phyloP scores from a whole-genome alignment of 1,140 invertebrate genomes.

The Epicauta chinensis region DNA sequence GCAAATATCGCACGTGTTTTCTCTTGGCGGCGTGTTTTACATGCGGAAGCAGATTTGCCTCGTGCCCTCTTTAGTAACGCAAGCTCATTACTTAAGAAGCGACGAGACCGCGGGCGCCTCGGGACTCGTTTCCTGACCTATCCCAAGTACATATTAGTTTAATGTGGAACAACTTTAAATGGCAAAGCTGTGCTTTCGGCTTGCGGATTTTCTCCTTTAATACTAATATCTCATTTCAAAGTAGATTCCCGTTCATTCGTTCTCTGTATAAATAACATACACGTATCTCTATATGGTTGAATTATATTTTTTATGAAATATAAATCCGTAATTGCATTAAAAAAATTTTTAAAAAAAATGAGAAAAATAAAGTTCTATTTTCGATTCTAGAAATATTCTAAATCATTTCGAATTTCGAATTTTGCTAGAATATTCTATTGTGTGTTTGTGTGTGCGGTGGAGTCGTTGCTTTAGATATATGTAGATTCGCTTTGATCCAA shows the following conservation, averaged over 20 bases:
- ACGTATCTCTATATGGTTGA: no score
- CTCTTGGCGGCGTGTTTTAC: conserved; percentile 9
- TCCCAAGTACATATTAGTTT: conserved; percentile 30
- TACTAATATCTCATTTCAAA: neutral
- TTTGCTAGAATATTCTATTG: no score
- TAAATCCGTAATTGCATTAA: neutral
- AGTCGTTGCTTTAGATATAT: no score
- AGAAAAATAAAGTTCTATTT: no score
- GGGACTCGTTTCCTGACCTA: conserved; percentile 26
- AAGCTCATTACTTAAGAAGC: conserved; percentile 31
- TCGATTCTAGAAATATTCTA: no score
- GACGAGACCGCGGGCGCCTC: conserved; percentile 23
- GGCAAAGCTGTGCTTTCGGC: conserved; percentile 11
- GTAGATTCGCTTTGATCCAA: conserved; percentile 37
- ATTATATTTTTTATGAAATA: no score
- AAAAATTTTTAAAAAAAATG: no score
- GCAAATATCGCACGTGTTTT: conserved; percentile 5
- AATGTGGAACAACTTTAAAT: conserved; percentile 25
- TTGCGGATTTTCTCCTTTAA: conserved; percentile 20
- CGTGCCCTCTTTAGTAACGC: conserved; percentile 23
- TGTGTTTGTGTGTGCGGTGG: no score
- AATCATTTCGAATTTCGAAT: no score
- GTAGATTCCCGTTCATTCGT: neutral
- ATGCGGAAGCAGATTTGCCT: conserved; percentile 20
- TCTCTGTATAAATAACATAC: no score